Evolutionary conservation across 2,113 vertebrate species (phyloP).

Genomic region (Beaufortia kweichowensis): DNA sequence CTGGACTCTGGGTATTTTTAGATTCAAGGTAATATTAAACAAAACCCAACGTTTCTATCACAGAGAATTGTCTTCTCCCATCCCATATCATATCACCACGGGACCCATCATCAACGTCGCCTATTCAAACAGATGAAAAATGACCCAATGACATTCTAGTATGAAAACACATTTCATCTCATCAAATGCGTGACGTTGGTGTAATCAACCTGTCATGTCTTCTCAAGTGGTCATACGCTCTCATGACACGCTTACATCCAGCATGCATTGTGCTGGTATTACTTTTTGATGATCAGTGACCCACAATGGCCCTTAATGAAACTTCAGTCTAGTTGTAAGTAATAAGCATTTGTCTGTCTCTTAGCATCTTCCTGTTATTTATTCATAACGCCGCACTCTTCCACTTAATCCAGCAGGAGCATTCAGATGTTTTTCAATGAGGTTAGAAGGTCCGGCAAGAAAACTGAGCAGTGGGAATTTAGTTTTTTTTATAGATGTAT

Average conservation of each 20-base stretch:
- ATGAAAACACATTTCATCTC: slow-evolving; percentile 17
- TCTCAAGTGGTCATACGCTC: slow-evolving; percentile 6
- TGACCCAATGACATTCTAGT: background rate
- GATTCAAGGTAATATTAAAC: slow-evolving; percentile 9
- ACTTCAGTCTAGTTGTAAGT: background rate
- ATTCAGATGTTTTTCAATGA: background rate
- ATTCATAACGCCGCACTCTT: slow-evolving; percentile 16
- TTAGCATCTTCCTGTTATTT: slow-evolving; percentile 21
- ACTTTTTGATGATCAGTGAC: slow-evolving; percentile 14
- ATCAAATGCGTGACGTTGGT: background rate
- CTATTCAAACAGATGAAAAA: background rate
- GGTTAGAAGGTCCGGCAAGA: background rate
- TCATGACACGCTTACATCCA: background rate
- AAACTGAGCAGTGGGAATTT: too few relatives aligned
- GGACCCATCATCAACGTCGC: background rate
- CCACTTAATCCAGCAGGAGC: slow-evolving; percentile 7
- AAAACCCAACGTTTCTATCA: background rate
- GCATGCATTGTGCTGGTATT: background rate
- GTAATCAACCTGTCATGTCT: slow-evolving; percentile 11
- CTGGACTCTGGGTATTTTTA: background rate
- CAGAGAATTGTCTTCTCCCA: background rate
- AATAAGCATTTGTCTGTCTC: background rate
- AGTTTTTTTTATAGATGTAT: too few relatives aligned
- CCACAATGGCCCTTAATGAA: background rate
- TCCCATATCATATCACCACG: background rate